Conservation (phyloP, 2,113 vertebrate species). For the Psittacus erithacus region DNA sequence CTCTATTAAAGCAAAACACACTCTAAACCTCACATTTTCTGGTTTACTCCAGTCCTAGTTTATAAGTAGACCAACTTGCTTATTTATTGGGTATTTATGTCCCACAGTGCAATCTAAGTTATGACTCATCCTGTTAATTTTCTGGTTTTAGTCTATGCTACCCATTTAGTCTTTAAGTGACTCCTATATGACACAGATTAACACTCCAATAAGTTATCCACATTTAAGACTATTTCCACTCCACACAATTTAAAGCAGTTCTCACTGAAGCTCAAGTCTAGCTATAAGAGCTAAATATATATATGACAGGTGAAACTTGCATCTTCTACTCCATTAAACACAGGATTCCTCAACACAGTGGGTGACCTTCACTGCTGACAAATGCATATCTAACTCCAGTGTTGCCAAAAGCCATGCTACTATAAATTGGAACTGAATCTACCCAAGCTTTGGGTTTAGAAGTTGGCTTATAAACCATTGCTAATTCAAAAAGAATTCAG, state of each 20-base stretch:
- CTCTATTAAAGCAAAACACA: not conserved
- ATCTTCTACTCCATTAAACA: not conserved
- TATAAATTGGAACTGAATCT: not conserved
- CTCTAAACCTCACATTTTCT: not conserved
- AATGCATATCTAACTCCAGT: not conserved
- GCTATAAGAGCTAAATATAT: not conserved
- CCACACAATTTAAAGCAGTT: not conserved
- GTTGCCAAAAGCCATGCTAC: not conserved
- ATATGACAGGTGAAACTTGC: not conserved
- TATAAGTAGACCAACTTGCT: not conserved
- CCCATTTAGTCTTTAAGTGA: not conserved
- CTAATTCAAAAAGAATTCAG: not conserved
- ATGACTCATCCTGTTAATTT: not conserved
- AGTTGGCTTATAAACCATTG: not conserved
- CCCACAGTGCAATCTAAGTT: not conserved
- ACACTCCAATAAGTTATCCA: not conserved
- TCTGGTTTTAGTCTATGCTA: not conserved
- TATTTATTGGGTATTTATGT: not conserved
- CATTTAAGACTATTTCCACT: not conserved
- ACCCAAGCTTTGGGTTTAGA: not conserved
- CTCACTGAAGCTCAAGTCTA: not conserved
- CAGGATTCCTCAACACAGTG: not conserved
- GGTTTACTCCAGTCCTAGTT: not conserved
- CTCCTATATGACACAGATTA: not conserved
- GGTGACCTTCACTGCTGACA: not conserved